Base-by-base conservation (phyloP, 2,113 vertebrate species). In the Saguinus midas region DNA sequence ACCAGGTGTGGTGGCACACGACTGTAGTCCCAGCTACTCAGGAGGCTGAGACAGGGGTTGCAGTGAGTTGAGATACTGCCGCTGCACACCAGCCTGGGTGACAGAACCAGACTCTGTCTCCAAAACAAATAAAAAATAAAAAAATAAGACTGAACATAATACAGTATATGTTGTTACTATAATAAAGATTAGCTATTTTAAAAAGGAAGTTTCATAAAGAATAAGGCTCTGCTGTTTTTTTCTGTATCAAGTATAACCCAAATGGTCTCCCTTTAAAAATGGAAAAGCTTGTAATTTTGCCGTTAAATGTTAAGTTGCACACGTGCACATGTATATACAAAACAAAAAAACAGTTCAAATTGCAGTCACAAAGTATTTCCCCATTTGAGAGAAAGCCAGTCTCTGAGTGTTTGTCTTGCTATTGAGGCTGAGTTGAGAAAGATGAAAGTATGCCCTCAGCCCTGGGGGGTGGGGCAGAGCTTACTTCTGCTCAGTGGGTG, bases 401-500 rank as follows among this genome's bases (percentile, higher is more conserved):
- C 27, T 95, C 87, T 82, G 79, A 23, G 48, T 90, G 8, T 97
- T 98, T 97, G 75, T 97, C 78, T 98, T 95, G 40, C 43, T 72
- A 0, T 93, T 68, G 93, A 91, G 52, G 8, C 76, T 58, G 80
- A 86, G 55, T 57, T 75, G 88, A 13, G 73, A 91, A 58, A 70
- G 86, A 81, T 91, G 75, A 90, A 97, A 89, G 93, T 58, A 5
- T 35, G 20, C 70, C 58, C 87, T 94, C 21, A 82, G 64, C 35
- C 66, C 58, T 94, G 12, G 61, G 61, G 27, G 61, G 61, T 32
- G 27, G 61, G 61, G 61, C 27, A 64, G 27, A 64, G 61, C 57
- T 57, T 87, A 48, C 75, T 88, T 66, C 78, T 58, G 76, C 97
- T 97, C 83, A 75, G 98, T 92, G 91, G 94, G 91, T 98, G 96